Base-by-base conservation (phyloP, 2,888 invertebrate genomes). In the Spatulosminthurus flaviceps region DNA sequence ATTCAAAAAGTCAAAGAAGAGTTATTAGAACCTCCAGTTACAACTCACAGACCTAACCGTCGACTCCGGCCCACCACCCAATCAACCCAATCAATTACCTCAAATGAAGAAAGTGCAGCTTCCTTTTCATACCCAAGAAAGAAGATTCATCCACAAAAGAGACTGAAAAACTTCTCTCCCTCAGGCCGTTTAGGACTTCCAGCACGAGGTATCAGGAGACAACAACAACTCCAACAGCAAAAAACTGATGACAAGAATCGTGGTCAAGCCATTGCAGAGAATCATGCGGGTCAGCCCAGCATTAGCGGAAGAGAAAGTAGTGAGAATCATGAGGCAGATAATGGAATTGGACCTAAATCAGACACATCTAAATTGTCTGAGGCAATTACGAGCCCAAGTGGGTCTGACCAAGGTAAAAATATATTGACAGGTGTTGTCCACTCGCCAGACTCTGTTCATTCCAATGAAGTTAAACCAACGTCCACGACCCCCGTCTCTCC, bases 41-140 rank as follows among this genome's bases (percentile, higher is more conserved):
- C 79, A n/a, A 79, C 79, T 7, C 76, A 79, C 42, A 43, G 79
- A 29, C 79, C 79, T 16, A 61, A 26, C 11, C 34, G 78, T 21
- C 22, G 43, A 34, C 71, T 72, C 19, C 60, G 21, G 42, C 72
- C 72, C 7, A 66, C 66, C 19, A 4, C 72, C 2, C 16, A 24
- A 7, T 11, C 29, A 2, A 60, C 60, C 9, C 21, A 28, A 51
- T 1, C 73, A 29, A 24, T 22, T 34, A 22, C 29, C 11, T 70
- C 75, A 4, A 41, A 19, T 26, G 75, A 75, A 28, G 76, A 76
- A 19, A 76, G 22, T 76, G 67, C 66, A 16, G 42, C 76, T 11
- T 66, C 76, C 41, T 76, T 76, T 67, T n/a, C 66, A 11, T 51
- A 76, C 28, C 76, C 76, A 24, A 13, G 67, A 28, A 76, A 43